Percentiles rank a stretch among this genome's conserved stretches.
Conservation (phyloP, 1,140 invertebrate species). For the Pentalonia nigronervosa region DNA sequence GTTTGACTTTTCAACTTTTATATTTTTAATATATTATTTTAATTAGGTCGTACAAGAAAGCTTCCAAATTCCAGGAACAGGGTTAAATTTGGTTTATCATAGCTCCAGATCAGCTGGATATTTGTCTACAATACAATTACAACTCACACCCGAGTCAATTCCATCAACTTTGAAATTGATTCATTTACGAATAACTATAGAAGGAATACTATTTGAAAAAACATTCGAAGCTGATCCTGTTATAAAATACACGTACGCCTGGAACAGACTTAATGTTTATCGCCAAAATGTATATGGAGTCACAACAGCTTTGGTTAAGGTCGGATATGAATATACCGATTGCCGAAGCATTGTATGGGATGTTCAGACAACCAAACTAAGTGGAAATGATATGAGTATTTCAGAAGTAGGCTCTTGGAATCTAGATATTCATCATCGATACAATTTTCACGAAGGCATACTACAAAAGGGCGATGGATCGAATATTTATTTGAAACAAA, state of each 20-base stretch:
- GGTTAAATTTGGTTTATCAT: conserved; percentile 92
- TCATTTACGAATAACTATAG: conserved; percentile 89
- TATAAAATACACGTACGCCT: conserved; percentile 95
- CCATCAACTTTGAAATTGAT: conserved; percentile 83
- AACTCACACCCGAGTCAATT: conserved; percentile 86
- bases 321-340: conserved; percentile 93
- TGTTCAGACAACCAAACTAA: conserved; percentile 91
- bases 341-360: conserved; percentile 96
- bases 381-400: conserved; percentile 95
- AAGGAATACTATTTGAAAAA: conserved; percentile 92
- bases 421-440: conserved; percentile 94
- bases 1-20: neutral
- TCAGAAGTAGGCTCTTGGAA: conserved; percentile 97
- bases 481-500: conserved; percentile 94
- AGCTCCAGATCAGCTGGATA: conserved; percentile 91
- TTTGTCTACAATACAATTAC: conserved; percentile 91
- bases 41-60: conserved; percentile 89
- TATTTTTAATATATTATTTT: conserved; percentile 8
- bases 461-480: conserved; percentile 97
- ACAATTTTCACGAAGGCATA: conserved; percentile 98
- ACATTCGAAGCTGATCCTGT: conserved; percentile 93
- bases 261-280: conserved; percentile 97
- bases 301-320: conserved; percentile 89
- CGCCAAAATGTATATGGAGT: conserved; percentile 92
- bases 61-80: conserved; percentile 89